phyloP scores from a whole-genome alignment of 2,797 vertebrate genomes.

The Rhinatrema bivittatum region DNA sequence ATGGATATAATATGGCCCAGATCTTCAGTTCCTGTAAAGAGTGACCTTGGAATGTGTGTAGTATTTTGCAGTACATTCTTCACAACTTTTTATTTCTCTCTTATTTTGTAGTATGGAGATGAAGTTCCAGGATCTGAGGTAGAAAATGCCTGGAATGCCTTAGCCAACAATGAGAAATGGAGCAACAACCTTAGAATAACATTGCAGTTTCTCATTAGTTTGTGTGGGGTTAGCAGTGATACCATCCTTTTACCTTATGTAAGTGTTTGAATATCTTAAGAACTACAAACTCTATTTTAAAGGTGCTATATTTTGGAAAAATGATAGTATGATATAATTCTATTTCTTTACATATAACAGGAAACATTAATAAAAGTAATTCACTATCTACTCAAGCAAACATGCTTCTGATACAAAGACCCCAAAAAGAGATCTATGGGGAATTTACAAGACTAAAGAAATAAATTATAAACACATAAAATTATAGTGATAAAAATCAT shows the following conservation, averaged over 20 bases:
- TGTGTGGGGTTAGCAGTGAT: slow-evolving; percentile 96
- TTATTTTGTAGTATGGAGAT: slow-evolving; percentile 84
- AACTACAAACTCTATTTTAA: background rate
- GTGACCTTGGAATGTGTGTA: too few species aligned
- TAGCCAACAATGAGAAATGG: slow-evolving; percentile 96
- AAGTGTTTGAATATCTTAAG: slow-evolving; percentile 47
- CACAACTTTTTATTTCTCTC: slow-evolving; percentile 4
- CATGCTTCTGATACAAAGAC: too few species aligned
- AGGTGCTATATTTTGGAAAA: background rate
- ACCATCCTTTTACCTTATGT: slow-evolving; percentile 88
- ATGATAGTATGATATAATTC: background rate
- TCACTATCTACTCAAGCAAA: too few species aligned
- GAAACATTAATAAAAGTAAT: background rate
- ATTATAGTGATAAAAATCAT: too few species aligned
- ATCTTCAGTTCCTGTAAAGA: too few species aligned
- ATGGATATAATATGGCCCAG: too few species aligned
- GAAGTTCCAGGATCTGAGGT: slow-evolving; percentile 94
- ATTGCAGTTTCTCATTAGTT: slow-evolving; percentile 92
- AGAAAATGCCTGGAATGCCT: slow-evolving; percentile 94
- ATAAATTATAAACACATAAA: too few species aligned
- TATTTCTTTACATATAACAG: background rate
- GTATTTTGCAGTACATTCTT: too few species aligned
- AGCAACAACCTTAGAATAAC: slow-evolving; percentile 91
- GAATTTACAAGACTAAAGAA: too few species aligned
- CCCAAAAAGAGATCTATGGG: too few species aligned